Percentiles rank a stretch among this genome's conserved stretches.
These are phyloP conservation scores for Pagetopsis macropterus DNA, from an alignment of 2,797 vertebrate genomes.

Conservation along the genomic window DNA sequence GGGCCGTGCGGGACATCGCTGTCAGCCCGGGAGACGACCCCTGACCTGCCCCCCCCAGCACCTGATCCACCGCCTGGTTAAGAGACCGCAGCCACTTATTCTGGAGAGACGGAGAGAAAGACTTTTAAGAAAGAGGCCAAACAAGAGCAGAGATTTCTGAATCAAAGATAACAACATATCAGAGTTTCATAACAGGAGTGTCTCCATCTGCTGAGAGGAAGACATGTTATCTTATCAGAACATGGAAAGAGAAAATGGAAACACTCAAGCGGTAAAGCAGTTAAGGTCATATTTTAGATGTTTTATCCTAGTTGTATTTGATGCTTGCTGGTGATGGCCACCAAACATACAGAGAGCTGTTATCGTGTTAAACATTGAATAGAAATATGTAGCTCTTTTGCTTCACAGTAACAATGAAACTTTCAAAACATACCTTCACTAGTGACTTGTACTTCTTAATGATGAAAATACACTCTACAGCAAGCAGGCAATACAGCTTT, in stretches of 20 bases:
- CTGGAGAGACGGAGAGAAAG: constrained; percentile 66
- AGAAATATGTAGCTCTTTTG: neutral
- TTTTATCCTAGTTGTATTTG: neutral
- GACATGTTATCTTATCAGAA: neutral
- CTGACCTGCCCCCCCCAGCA: constrained; percentile 80
- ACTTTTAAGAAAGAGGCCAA: constrained; percentile 3
- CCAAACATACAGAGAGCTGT: neutral
- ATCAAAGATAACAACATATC: neutral
- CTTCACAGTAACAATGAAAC: neutral
- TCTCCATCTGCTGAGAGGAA: neutral
- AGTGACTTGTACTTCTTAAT: neutral
- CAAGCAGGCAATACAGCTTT: neutral
- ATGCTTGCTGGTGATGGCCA: neutral
- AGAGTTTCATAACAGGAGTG: neutral
- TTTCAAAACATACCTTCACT: too few relatives aligned
- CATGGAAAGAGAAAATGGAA: neutral
- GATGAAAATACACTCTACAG: neutral
- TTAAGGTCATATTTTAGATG: neutral
- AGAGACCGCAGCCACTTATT: constrained; percentile 93
- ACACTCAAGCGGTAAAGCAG: neutral
- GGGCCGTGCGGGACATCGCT: constrained; percentile 91
- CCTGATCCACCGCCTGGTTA: constrained; percentile 93
- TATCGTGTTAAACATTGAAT: neutral
- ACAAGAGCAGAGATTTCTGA: neutral
- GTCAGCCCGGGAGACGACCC: constrained; percentile 82